Percentiles rank a stretch among this genome's conserved stretches.
Conservation (phyloP, 2,797 vertebrate genomes). For the Coregonus ussuriensis region DNA sequence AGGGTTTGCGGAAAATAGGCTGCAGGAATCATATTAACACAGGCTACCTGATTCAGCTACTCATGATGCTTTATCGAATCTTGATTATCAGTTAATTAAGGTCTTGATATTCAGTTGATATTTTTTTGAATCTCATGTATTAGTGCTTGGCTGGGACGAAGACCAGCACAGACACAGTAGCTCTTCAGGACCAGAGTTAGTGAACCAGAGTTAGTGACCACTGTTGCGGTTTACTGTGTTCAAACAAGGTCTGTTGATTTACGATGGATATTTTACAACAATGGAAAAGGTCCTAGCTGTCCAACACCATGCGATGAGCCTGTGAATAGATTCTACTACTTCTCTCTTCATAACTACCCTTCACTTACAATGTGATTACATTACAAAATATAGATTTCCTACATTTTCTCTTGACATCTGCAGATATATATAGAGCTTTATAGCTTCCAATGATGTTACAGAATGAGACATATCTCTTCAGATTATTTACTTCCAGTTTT, state of each 20-base stretch:
- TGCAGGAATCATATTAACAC: conserved; percentile 1
- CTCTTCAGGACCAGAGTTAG: not conserved
- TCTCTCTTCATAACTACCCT: too few relatives aligned
- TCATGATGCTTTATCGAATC: not conserved
- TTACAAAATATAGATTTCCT: too few relatives aligned
- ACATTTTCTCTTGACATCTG: not conserved
- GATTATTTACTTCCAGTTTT: conserved; percentile 72
- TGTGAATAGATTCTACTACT: too few relatives aligned
- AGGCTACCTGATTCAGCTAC: not conserved
- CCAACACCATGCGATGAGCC: not conserved
- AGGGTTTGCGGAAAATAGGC: conserved; percentile 9
- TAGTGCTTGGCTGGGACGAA: not conserved
- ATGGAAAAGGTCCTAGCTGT: not conserved
- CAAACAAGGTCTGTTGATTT: not conserved
- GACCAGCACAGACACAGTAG: not conserved
- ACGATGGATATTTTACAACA: not conserved
- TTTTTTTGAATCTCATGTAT: not conserved
- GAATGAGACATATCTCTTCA: conserved; percentile 52
- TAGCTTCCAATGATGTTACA: conserved; percentile 30
- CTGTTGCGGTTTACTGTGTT: not conserved
- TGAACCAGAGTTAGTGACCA: not conserved
- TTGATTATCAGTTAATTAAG: not conserved
- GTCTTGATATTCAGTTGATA: not conserved
- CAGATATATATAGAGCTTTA: not conserved
- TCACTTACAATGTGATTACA: too few relatives aligned